Conservation (phyloP, 2,797 vertebrate genomes). For the Tenualosa thibaudeaui region DNA sequence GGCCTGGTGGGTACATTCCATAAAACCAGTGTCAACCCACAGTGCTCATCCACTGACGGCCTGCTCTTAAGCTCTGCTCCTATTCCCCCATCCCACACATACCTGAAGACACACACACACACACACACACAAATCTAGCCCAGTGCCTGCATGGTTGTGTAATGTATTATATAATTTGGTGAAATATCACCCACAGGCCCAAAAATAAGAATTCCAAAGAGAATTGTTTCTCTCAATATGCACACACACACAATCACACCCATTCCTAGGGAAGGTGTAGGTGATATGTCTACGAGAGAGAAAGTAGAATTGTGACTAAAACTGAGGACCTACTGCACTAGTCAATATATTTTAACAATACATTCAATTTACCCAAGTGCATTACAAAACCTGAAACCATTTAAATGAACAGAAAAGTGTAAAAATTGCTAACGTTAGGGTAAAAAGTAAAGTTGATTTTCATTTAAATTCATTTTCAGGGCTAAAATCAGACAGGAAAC, state of each 20-base stretch:
- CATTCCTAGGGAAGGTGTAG: not conserved
- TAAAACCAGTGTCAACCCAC: not conserved
- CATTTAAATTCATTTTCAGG: too few relatives aligned
- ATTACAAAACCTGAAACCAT: too few relatives aligned
- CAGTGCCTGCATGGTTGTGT: not conserved
- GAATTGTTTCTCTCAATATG: not conserved
- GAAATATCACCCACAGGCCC: not conserved
- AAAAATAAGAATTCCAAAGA: not conserved
- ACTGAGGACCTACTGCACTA: too few relatives aligned
- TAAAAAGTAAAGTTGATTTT: too few relatives aligned
- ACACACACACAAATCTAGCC: too few relatives aligned
- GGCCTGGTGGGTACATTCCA: not conserved
- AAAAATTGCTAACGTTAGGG: too few relatives aligned
- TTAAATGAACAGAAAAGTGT: too few relatives aligned
- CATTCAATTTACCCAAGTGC: too few relatives aligned
- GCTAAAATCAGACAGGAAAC: too few relatives aligned
- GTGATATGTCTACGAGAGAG: not conserved
- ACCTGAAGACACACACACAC: not conserved
- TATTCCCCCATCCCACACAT: not conserved
- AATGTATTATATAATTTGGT: not conserved
- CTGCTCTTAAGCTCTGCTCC: not conserved
- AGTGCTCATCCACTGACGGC: not conserved
- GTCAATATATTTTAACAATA: too few relatives aligned
- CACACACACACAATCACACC: not conserved
- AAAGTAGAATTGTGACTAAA: not conserved